Evolutionary conservation across 1,140 invertebrate genomes (phyloP), one percentile per base, ranked within the genome.

Genomic region (Lerema accius): DNA sequence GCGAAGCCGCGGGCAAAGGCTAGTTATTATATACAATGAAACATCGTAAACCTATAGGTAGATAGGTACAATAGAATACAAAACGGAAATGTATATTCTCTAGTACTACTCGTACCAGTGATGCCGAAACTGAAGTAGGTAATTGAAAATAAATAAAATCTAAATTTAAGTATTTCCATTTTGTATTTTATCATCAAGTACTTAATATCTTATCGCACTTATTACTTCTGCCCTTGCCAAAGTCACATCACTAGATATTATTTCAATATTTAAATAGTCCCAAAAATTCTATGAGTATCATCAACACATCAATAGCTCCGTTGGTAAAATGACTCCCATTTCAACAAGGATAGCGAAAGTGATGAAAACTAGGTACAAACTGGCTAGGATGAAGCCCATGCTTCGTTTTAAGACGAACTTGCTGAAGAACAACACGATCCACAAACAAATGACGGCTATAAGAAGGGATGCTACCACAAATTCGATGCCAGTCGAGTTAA

Each of bases 391-490:
- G 0, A 88, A 19, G 0, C 95, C 95, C 0, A 95, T 86, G 26
- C 82, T 86, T 68, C 91, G 93, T 62, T 92, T 92, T 5, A 95
- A 75, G 0, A 81, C 79, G 67, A 94, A 95, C 58, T 92, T 92
- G 26, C 91, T 94, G 0, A 92, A 80, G 0, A 86, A 92, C 0
- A 94, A 83, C 0, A 92, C 91, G 0, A 90, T 28, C 80, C 93
- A 95, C 7, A 95, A 89, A 0, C 91, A 80, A 4, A 92, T 39
- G 3, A 94, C 92, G 2, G 94, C 94, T 0, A 93, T 48, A 0
- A 95, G 80, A 0, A 95, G 91, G 0, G 92, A 93, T 16, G 94
- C 82, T 6, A 95, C 93, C 3, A 94, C 93, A 79, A 94, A 95
- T 39, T 93, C 92, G 7, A 96, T 92, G 0, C 93, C 92, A 13